A percentile compares a stretch with the other conserved stretches of the same genome.
Evolutionary conservation across 1,140 invertebrate species (phyloP).

Genomic region (Latrodectus geometricus): DNA sequence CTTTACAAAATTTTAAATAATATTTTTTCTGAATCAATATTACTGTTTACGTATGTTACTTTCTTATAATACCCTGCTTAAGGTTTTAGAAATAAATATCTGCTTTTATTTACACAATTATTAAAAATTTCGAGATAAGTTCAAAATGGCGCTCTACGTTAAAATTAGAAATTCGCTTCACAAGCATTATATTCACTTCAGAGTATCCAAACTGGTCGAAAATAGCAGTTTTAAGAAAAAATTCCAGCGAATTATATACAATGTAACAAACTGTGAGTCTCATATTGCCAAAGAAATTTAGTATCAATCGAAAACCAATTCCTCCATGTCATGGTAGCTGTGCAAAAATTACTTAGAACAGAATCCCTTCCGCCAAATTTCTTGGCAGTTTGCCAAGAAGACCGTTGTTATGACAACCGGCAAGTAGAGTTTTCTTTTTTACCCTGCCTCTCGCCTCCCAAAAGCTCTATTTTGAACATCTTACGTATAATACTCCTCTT

Average conservation of each 20-base stretch:
- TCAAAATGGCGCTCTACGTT: too few relatives aligned
- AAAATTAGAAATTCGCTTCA: too few relatives aligned
- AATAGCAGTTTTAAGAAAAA: too few relatives aligned
- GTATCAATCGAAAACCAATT: conserved; percentile 28
- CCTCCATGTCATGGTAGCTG: conserved; percentile 19
- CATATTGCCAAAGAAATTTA: neutral
- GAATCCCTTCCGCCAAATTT: neutral
- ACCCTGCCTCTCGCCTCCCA: neutral
- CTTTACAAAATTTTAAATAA: too few relatives aligned
- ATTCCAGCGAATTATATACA: neutral
- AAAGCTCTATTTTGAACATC: conserved; percentile 45
- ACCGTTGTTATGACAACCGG: conserved; percentile 41
- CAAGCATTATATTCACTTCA: too few relatives aligned
- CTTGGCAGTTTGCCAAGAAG: conserved; percentile 40
- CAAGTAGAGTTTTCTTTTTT: conserved; percentile 11
- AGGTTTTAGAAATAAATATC: too few relatives aligned
- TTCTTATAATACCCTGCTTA: too few relatives aligned
- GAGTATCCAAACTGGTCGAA: too few relatives aligned
- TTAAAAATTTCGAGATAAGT: too few relatives aligned
- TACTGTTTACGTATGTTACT: too few relatives aligned
- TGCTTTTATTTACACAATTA: too few relatives aligned
- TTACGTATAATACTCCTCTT: conserved; percentile 19
- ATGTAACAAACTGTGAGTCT: conserved; percentile 20
- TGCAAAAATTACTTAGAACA: neutral
- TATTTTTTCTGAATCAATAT: too few relatives aligned